Conservation (phyloP, 2,113 vertebrate species). For the Sigmodon hispidus region DNA sequence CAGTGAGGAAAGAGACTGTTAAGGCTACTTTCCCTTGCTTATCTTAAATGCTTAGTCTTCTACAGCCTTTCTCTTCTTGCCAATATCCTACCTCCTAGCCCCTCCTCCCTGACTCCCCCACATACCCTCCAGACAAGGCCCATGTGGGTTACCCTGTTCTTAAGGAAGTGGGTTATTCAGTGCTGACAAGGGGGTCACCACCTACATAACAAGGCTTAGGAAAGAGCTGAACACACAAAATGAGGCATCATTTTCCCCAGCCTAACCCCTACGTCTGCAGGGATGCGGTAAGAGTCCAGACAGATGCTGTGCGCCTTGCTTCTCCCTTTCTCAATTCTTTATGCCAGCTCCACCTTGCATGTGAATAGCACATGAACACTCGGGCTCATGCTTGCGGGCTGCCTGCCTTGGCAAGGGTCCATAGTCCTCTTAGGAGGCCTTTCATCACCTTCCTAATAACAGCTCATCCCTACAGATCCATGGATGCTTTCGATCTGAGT, state of each 20-base stretch:
- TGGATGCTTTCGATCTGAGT: background rate
- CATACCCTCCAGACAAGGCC: background rate
- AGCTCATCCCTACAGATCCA: background rate
- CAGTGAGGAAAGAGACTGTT: background rate
- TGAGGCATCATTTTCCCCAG: background rate
- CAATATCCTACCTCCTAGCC: background rate
- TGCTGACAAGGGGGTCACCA: background rate
- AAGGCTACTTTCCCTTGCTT: background rate
- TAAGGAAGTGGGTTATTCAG: background rate
- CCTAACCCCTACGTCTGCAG: background rate
- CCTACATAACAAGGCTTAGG: background rate
- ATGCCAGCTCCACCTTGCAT: background rate
- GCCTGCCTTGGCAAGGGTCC: background rate
- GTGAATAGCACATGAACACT: background rate
- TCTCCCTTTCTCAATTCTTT: background rate
- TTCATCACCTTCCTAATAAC: background rate
- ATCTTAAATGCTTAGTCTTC: background rate
- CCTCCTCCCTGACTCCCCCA: background rate
- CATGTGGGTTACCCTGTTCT: background rate
- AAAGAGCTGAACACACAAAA: background rate
- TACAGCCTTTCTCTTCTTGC: background rate
- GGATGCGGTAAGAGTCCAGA: background rate
- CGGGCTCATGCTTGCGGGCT: rapidly evolving
- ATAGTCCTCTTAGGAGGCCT: background rate
- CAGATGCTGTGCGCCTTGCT: too few relatives aligned